Conservation (phyloP, 2,113 vertebrate genomes). For the Apteryx mantelli region DNA sequence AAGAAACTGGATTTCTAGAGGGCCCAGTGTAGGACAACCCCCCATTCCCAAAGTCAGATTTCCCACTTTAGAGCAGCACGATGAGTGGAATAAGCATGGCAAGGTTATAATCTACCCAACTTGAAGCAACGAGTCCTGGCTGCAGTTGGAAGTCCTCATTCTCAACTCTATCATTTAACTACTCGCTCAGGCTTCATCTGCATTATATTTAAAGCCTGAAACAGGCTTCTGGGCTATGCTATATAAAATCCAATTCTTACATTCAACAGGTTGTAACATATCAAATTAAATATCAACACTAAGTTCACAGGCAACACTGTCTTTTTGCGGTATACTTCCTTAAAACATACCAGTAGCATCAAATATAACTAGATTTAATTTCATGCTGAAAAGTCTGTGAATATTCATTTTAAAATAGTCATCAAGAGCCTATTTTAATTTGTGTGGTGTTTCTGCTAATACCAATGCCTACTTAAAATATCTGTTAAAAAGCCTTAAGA, state of each 20-base stretch:
- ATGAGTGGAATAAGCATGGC: not conserved
- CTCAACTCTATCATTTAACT: not conserved
- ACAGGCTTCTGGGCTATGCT: conserved; percentile 1
- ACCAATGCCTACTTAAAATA: conserved; percentile 70
- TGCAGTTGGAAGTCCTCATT: not conserved
- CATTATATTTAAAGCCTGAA: conserved; percentile 16
- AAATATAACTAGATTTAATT: conserved; percentile 58
- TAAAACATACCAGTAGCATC: conserved; percentile 26
- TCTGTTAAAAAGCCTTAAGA: conserved; percentile 74
- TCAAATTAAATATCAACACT: conserved; percentile 48
- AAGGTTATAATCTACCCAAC: not conserved
- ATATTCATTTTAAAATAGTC: conserved; percentile 78
- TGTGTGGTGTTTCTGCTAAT: conserved; percentile 78
- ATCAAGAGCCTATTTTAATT: conserved; percentile 79
- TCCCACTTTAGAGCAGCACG: not conserved
- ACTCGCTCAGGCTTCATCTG: not conserved
- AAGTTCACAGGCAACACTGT: conserved; percentile 41
- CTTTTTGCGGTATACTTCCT: conserved; percentile 19
- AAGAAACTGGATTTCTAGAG: not conserved
- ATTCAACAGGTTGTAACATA: conserved; percentile 13
- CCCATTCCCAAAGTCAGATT: not conserved
- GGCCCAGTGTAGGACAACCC: not conserved
- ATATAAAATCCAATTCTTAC: conserved; percentile 33
- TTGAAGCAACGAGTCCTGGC: not conserved
- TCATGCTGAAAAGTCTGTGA: conserved; percentile 62